Percentiles rank a stretch among this genome's conserved stretches.
These are phyloP conservation scores for Chelon auratus DNA, from an alignment of 2,797 vertebrate species.

Conservation along the genomic window DNA sequence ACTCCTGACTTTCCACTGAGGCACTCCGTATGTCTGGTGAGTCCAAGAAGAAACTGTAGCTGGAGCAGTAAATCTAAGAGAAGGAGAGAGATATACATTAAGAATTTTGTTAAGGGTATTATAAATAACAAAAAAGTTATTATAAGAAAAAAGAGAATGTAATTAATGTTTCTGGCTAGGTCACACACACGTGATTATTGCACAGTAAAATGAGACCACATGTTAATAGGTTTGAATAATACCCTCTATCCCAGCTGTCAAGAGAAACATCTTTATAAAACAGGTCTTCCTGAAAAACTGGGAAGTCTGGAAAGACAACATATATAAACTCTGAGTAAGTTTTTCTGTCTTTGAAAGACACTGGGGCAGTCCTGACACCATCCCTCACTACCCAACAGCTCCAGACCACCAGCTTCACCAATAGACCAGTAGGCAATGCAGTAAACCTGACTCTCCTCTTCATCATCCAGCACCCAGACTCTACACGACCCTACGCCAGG, in stretches of 20 bases:
- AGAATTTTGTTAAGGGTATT: no score
- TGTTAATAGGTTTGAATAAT: slow-evolving; percentile 25
- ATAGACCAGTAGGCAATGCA: no score
- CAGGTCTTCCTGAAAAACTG: not conserved
- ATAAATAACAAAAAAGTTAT: no score
- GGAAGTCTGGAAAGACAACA: not conserved
- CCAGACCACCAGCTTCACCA: no score
- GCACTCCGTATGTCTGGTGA: slow-evolving; percentile 81
- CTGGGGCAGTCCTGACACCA: no score
- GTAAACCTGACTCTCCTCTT: no score
- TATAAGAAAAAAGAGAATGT: not conserved
- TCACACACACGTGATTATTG: not conserved
- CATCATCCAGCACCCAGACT: no score
- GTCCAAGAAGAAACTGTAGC: slow-evolving; percentile 89
- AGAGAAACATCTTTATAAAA: not conserved
- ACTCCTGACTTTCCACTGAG: slow-evolving; percentile 86
- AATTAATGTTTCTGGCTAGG: not conserved
- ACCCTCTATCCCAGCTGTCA: not conserved
- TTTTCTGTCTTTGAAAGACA: no score
- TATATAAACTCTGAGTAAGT: no score
- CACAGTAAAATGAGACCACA: slow-evolving; percentile 26
- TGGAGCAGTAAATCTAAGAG: slow-evolving; percentile 90
- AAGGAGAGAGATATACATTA: not conserved
- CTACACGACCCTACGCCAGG: no score
- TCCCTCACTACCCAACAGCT: no score